A percentile compares a stretch with the other conserved stretches of the same genome.
phyloP scores from a whole-genome alignment of 2,888 invertebrate species.

The Cryptosula pallasiana region DNA sequence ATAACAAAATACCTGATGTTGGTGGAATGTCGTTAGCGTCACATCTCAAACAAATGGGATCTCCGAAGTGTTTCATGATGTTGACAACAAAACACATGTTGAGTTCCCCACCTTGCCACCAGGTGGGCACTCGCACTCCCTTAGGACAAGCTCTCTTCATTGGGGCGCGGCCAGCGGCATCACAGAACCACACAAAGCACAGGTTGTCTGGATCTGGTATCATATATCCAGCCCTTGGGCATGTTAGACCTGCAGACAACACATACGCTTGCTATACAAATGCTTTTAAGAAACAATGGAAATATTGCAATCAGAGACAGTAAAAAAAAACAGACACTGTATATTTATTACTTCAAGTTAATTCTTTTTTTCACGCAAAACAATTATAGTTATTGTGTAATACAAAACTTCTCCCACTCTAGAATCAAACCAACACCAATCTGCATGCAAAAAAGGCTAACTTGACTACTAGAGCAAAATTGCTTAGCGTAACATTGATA shows the following conservation, averaged over 20 bases:
- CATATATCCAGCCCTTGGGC: slow-evolving; percentile 17
- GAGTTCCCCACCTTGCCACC: slow-evolving; percentile 9
- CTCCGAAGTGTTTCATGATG: slow-evolving; percentile 19
- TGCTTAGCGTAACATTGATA: too few relatives aligned
- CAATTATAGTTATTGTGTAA: too few relatives aligned
- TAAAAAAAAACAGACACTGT: too few relatives aligned
- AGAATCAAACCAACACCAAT: too few relatives aligned
- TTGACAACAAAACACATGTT: slow-evolving; percentile 6
- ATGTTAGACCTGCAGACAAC: slow-evolving; percentile 6
- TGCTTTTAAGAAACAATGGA: too few relatives aligned
- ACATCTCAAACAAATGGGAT: slow-evolving; percentile 5
- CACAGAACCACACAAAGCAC: slow-evolving; percentile 13
- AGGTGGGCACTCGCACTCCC: slow-evolving; percentile 13
- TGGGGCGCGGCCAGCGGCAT: not conserved
- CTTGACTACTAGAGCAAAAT: too few relatives aligned
- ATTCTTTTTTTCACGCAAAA: too few relatives aligned
- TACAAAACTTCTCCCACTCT: too few relatives aligned
- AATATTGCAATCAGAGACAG: too few relatives aligned
- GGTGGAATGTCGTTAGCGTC: slow-evolving; percentile 13
- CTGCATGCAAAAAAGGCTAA: too few relatives aligned
- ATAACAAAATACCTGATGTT: not conserved
- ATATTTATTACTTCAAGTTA: too few relatives aligned
- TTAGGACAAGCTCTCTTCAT: slow-evolving; percentile 15
- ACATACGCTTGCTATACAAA: too few relatives aligned
- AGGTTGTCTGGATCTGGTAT: slow-evolving; percentile 14